Base-by-base conservation (phyloP, 1,140 invertebrate genomes). In the Bombus ignitus region DNA sequence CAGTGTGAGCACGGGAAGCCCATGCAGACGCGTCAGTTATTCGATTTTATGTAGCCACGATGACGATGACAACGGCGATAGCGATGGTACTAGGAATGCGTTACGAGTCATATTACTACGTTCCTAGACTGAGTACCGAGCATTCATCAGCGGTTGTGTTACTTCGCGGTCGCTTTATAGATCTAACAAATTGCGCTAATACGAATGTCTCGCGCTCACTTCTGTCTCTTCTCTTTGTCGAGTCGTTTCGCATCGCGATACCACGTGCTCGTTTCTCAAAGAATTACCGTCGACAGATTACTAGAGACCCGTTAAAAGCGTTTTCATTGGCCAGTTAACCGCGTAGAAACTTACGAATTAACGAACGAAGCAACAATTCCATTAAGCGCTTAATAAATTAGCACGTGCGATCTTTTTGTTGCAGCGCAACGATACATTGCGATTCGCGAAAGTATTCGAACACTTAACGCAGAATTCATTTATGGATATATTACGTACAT, bases 151-250 rank as follows among this genome's bases (percentile, higher is more conserved):
- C 77, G 85, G 74, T 70, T 87, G 47, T 68, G 76, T 68, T 84
- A 89, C 68, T 84, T 87, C 81, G 88, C 53, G 70, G 85, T 89
- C 81, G 81, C 77, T 89, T 89, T 87, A 87, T 81, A 85, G 81
- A 89, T 85, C 74, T 83, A 85, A 81, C 88, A 89, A 87, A 89
- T 87, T 87, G 79, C 85, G n/a, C 74, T 44, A 81, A 65, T 78
- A 73, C 68, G 37, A 83, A 80, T 87, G 71, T 62, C 78, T 81
- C 84, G 57, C 65, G 42, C 72, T 75, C 39, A 22, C 47, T 35
- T 72, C 85, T 28, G 32, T 73, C 18, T 32, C 57, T 77, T 18
- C n/a, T 65, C 68, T 12, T 71, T 47, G 75, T 66, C 15, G 59
- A 62, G 59, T 62, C 68, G 75, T 71, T 35, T 68, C 25, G 62